Percentiles rank a stretch among this genome's conserved stretches.
Evolutionary conservation across 2,888 invertebrate species (phyloP).

Genomic region (Drosophila prolongata): DNA sequence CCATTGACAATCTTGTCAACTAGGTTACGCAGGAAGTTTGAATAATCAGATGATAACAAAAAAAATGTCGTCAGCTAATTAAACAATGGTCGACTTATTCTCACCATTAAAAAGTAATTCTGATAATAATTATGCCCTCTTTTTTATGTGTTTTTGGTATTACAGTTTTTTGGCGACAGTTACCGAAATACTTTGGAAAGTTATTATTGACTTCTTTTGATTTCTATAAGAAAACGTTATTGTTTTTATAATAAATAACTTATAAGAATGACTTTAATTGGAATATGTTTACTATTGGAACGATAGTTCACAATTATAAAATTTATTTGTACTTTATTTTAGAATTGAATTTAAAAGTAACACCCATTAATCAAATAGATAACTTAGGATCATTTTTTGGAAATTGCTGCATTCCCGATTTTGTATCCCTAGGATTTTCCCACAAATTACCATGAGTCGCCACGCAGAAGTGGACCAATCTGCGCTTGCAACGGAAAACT

Average conservation of each 20-base stretch:
- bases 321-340: no score
- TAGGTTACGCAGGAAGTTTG: conserved; percentile 26
- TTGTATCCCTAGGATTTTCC: conserved; percentile 3
- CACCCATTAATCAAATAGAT: neutral
- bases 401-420: neutral
- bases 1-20: conserved; percentile 31
- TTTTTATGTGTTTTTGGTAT: neutral
- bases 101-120: neutral
- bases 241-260: no score
- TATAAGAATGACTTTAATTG: neutral
- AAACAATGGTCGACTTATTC: conserved; percentile 5
- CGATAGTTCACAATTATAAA: no score
- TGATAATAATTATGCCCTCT: neutral
- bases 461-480: conserved; percentile 21
- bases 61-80: conserved; percentile 8
- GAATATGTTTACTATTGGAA: neutral
- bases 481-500: conserved; percentile 38
- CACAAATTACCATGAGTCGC: conserved; percentile 2
- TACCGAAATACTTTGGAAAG: no score
- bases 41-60: conserved; percentile 11
- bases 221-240: no score
- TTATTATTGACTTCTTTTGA: no score
- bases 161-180: no score
- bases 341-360: no score
- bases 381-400: neutral